phyloP scores from a whole-genome alignment of 2,888 invertebrate species.

The Archips xylosteana region DNA sequence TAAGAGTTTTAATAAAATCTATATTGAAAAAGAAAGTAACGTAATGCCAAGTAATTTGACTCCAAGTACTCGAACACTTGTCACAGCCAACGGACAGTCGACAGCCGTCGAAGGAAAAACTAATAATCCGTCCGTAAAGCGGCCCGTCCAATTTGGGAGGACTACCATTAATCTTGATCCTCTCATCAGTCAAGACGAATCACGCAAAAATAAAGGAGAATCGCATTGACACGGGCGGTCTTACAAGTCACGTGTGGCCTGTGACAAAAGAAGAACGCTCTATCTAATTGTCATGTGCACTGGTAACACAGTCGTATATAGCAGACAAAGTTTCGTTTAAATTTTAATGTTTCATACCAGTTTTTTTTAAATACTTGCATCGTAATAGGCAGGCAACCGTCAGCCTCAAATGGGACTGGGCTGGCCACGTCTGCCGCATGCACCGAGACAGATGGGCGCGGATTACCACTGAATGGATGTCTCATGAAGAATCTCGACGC shows the following conservation, averaged over 20 bases:
- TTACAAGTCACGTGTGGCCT: constrained; percentile 15
- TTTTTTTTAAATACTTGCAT: too few species aligned
- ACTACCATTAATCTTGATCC: constrained; percentile 76
- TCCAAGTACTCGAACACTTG: constrained; percentile 32
- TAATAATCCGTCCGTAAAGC: constrained; percentile 65
- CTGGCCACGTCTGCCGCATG: too few species aligned
- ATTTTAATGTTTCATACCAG: too few species aligned
- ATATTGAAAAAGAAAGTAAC: constrained; percentile 22
- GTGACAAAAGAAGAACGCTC: constrained; percentile 13
- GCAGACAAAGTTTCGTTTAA: too few species aligned
- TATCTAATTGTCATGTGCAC: neutral
- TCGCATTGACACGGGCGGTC: constrained; percentile 14
- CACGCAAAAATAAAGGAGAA: constrained; percentile 56
- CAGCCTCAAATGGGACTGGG: too few species aligned
- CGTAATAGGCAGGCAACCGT: too few species aligned
- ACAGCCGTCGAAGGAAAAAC: constrained; percentile 57
- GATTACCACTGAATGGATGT: too few species aligned
- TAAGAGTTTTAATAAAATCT: constrained; percentile 4
- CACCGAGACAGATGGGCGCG: too few species aligned
- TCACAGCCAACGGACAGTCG: constrained; percentile 39
- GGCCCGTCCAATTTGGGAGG: constrained; percentile 65
- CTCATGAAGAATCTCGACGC: too few species aligned
- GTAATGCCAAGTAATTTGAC: constrained; percentile 35
- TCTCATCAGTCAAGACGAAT: constrained; percentile 62
- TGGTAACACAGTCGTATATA: too few species aligned